Evolutionary conservation across 1,140 invertebrate species (phyloP).

Genomic region (Pseudomyrmex flavicornis): DNA sequence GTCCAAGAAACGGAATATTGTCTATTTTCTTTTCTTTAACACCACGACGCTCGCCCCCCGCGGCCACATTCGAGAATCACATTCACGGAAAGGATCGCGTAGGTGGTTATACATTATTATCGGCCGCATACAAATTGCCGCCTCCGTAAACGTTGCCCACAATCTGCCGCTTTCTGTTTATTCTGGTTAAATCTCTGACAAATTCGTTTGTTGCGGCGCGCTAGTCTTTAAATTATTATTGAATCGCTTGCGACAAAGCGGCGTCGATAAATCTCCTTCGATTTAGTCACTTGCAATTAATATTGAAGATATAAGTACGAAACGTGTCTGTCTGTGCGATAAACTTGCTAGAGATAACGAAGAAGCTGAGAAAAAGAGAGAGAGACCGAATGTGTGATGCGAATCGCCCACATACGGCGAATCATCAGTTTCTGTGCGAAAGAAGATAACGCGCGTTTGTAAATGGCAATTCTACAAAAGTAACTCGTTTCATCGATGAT

Average conservation of each 20-base stretch:
- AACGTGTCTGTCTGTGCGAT: conserved; percentile 33
- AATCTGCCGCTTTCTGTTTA: conserved; percentile 61
- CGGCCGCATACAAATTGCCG: conserved; percentile 68
- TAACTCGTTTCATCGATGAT: background rate
- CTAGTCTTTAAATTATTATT: conserved; percentile 26
- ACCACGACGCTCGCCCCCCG: background rate
- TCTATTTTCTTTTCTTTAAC: background rate
- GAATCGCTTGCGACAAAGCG: conserved; percentile 27
- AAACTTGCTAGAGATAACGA: no score
- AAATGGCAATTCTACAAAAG: conserved; percentile 2
- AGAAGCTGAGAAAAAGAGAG: no score
- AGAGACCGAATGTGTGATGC: no score
- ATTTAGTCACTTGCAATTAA: conserved; percentile 73
- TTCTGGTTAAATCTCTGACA: conserved; percentile 71
- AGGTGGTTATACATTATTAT: conserved; percentile 56
- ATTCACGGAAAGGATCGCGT: conserved; percentile 15
- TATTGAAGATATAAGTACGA: conserved; percentile 66
- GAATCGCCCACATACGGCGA: no score
- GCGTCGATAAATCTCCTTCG: conserved; percentile 63
- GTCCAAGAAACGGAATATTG: background rate
- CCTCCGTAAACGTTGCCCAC: conserved; percentile 44
- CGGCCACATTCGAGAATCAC: no score
- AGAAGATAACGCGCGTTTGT: background rate
- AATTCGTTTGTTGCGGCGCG: conserved; percentile 62
- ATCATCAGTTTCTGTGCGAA: background rate